Conservation (phyloP, 2,797 vertebrate genomes). For the Adelosebastes latens region DNA sequence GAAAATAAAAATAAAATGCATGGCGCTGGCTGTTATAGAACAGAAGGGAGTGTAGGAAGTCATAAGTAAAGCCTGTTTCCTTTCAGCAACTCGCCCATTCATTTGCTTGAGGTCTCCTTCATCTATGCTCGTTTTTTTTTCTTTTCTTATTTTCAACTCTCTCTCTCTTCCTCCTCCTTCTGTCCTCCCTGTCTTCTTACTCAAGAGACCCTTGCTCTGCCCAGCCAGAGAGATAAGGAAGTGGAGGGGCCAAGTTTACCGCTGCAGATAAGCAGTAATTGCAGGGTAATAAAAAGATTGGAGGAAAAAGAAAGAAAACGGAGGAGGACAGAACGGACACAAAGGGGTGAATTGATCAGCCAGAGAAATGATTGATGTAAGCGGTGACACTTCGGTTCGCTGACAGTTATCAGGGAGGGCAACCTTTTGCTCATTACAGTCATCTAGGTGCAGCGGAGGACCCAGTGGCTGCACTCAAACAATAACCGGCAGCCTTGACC, state of each 20-base stretch:
- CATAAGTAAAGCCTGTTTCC: slow-evolving; percentile 27
- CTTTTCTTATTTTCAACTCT: slow-evolving; percentile 1
- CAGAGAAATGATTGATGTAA: slow-evolving; percentile 74
- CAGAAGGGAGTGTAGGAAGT: slow-evolving; percentile 25
- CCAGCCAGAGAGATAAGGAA: slow-evolving; percentile 73
- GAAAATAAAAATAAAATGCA: slow-evolving; percentile 23
- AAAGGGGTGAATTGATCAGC: slow-evolving; percentile 65
- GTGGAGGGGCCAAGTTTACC: slow-evolving; percentile 76
- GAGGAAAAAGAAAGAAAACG: slow-evolving; percentile 40
- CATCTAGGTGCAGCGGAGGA: slow-evolving; percentile 47
- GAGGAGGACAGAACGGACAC: slow-evolving; percentile 50
- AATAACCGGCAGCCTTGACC: slow-evolving; percentile 74
- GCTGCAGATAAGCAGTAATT: slow-evolving; percentile 81
- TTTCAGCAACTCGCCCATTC: slow-evolving; percentile 37
- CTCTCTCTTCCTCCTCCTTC: slow-evolving; percentile 8
- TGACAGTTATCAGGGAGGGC: slow-evolving; percentile 69
- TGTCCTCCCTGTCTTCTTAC: slow-evolving; percentile 62
- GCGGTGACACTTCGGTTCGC: slow-evolving; percentile 54
- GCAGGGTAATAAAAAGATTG: slow-evolving; percentile 76
- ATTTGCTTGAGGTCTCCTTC: slow-evolving; percentile 33
- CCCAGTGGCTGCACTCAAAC: slow-evolving; percentile 60
- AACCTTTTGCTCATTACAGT: slow-evolving; percentile 58
- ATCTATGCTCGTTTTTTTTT: not conserved
- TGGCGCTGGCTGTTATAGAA: slow-evolving; percentile 11
- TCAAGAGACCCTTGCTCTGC: slow-evolving; percentile 76